Conservation (phyloP, 1,140 invertebrate genomes). For the Atta texana region DNA sequence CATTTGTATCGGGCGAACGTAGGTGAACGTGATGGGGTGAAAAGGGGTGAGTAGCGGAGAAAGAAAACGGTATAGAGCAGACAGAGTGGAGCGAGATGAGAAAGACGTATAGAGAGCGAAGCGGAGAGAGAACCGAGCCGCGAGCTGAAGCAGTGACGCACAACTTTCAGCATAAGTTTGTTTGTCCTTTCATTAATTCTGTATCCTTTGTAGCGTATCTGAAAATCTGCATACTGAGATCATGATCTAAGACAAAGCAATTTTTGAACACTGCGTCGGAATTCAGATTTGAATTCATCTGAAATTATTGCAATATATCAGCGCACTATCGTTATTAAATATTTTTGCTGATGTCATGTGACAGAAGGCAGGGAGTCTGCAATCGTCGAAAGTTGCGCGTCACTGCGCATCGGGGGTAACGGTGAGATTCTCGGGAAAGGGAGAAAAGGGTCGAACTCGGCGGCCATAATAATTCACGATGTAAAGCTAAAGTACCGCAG, state of each 20-base stretch:
- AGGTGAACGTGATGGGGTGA: slow-evolving; percentile 27
- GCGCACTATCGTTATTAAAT: background rate
- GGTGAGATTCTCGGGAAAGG: slow-evolving; percentile 67
- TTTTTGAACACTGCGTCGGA: background rate
- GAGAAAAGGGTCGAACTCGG: slow-evolving; percentile 68
- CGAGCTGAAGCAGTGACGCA: slow-evolving; percentile 56
- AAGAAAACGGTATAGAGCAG: slow-evolving; percentile 57
- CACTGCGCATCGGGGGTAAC: slow-evolving; percentile 46
- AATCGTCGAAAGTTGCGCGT: slow-evolving; percentile 36
- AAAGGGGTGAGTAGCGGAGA: slow-evolving; percentile 26
- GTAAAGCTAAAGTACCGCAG: slow-evolving; percentile 83
- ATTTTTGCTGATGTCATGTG: background rate
- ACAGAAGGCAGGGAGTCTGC: background rate
- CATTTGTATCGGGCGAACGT: slow-evolving; percentile 81
- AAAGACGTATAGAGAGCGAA: slow-evolving; percentile 41
- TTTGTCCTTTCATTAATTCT: background rate
- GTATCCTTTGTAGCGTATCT: background rate
- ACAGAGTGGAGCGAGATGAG: slow-evolving; percentile 44
- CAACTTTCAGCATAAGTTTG: slow-evolving; percentile 15
- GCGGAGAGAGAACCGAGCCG: slow-evolving; percentile 4
- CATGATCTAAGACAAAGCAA: background rate
- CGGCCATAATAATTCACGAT: slow-evolving; percentile 84
- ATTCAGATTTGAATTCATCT: background rate
- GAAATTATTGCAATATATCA: background rate
- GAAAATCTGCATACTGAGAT: background rate